These are phyloP conservation scores for Oryzias curvinotus DNA, from an alignment of 2,113 vertebrate genomes.

Conservation along the genomic window DNA sequence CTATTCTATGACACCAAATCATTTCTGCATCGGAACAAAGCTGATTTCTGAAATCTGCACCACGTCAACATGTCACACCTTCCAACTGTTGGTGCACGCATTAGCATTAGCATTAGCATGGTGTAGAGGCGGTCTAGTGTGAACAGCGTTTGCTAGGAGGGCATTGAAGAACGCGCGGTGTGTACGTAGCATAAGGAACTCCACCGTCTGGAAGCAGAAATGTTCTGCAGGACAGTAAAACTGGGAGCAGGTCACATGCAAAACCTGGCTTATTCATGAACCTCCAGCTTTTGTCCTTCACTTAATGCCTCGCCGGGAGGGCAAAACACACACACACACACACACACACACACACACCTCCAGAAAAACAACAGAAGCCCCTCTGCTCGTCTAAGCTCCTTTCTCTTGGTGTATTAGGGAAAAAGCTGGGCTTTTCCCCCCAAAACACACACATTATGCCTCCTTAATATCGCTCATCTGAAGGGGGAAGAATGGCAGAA, in stretches of 20 bases:
- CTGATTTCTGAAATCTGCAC: no score
- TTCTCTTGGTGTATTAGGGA: slow-evolving; percentile 56
- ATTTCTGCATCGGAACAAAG: no score
- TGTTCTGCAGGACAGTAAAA: slow-evolving; percentile 33
- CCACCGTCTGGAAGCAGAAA: no score
- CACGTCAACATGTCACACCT: no score
- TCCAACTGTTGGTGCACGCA: no score
- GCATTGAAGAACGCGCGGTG: no score
- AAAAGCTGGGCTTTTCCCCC: slow-evolving; percentile 65
- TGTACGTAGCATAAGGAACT: no score
- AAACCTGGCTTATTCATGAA: slow-evolving; percentile 77
- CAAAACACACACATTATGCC: background rate
- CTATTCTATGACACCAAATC: no score
- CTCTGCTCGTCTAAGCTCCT: slow-evolving; percentile 61
- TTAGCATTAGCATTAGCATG: no score
- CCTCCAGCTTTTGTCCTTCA: slow-evolving; percentile 71
- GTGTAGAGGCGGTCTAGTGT: no score
- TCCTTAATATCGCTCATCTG: slow-evolving; percentile 76
- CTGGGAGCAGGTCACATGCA: slow-evolving; percentile 54
- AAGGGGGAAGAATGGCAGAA: slow-evolving; percentile 60
- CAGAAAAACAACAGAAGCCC: slow-evolving; percentile 68
- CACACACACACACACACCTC: slow-evolving; percentile 55
- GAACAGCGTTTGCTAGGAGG: no score
- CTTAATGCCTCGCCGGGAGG: slow-evolving; percentile 77
- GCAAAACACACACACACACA: slow-evolving; percentile 35